Evolutionary conservation across 2,888 invertebrate genomes (phyloP).

Genomic region (Ophion obscuratus): DNA sequence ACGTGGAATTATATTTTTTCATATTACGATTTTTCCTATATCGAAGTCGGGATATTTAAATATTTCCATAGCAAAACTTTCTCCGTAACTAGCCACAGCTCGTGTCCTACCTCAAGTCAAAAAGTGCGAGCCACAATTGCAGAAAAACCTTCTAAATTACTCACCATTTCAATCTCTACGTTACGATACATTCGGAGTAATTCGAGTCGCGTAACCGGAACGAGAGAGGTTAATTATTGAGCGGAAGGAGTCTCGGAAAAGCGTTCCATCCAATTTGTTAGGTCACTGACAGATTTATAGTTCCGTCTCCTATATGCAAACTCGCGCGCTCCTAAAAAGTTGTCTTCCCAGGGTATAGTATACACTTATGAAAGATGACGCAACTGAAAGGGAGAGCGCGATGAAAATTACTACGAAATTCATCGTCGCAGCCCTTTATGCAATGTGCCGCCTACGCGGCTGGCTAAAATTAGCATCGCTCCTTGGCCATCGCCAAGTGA

Average conservation of each 20-base stretch:
- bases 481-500: conserved; percentile 50
- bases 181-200: conserved; percentile 2
- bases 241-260: conserved; percentile 42
- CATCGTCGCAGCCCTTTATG: conserved; percentile 77
- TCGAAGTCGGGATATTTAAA: too few species aligned
- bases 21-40: too few species aligned
- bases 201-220: too few species aligned
- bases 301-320: conserved; percentile 28
- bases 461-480: conserved; percentile 77
- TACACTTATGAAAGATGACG: conserved; percentile 27
- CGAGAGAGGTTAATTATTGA: conserved; percentile 28
- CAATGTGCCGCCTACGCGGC: conserved; percentile 73
- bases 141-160: not conserved
- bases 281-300: conserved; percentile 72
- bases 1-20: too few species aligned
- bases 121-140: not conserved
- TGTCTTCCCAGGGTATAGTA: too few species aligned
- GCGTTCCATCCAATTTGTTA: conserved; percentile 58
- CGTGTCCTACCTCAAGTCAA: not conserved
- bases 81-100: too few species aligned
- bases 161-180: not conserved
- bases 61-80: too few species aligned
- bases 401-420: conserved; percentile 73
- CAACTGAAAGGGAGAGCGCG: conserved; percentile 50
- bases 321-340: too few species aligned